Base-by-base conservation (phyloP, 2,888 invertebrate genomes). In the Brachyopa scutellaris region DNA sequence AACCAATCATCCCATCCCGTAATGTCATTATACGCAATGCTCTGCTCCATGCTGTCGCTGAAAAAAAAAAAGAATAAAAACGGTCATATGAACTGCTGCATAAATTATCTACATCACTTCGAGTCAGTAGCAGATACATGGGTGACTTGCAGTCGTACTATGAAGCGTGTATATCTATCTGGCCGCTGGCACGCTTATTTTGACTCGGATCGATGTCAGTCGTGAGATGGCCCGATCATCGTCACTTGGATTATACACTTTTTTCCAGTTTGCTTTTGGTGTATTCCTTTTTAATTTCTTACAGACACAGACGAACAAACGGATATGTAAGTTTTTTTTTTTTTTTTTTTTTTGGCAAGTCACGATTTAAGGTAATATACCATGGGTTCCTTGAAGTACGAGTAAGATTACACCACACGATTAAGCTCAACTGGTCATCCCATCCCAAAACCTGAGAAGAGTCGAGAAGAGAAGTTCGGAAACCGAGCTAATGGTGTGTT, bases 151-250 rank as follows among this genome's bases (percentile, higher is more conserved):
- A 69, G 45, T 45, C 38, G 51, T 67, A 51, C 62, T 33, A 62
- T 45, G 76, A 17, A 72, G 55, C 76, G 66, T 66, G 55, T 70
- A 72, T 66, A 57, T 70, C 26, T 26, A 38, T 51, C 47, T 59
- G 70, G 70, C 64, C 61, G 83, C 51, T 83, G 83, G 83, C 83
- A 83, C 83, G 83, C 83, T 83, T 83, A 83, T 83, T 83, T 78
- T 67, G 72, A 83, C 72, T 78, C 59, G 83, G 83, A 83, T 83
- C 83, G 83, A 83, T 83, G 83, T 83, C 78, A 78, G 77, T 83
- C 83, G 83, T 83, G 83, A 83, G 78, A 83, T 83, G 77, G 77
- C 49, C 77, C 49, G 82, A 77, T 82, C 82, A 77, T 82, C 82
- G 77, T 82, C 82, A 82, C 82, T 82, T 77, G 76, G 70, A 70